These are phyloP conservation scores for Octodonta nipae DNA, from an alignment of 2,888 invertebrate genomes.

Conservation along the genomic window DNA sequence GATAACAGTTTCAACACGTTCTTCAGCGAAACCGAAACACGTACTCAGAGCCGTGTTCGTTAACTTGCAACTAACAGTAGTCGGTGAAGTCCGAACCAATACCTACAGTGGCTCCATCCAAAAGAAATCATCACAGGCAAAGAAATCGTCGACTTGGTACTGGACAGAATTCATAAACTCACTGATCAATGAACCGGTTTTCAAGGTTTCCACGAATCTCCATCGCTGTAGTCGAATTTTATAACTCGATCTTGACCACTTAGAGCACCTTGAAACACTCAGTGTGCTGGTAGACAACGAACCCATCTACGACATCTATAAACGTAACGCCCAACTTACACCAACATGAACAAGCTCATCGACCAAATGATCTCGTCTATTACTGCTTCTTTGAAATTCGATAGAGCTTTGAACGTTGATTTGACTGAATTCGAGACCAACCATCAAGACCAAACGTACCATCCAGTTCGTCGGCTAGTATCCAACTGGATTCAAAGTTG, in stretches of 20 bases:
- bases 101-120: slow-evolving; percentile 93
- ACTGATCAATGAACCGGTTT: slow-evolving; percentile 86
- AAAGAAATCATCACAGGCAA: slow-evolving; percentile 84
- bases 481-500: slow-evolving; percentile 68
- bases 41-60: slow-evolving; percentile 90
- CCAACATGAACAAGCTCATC: slow-evolving; percentile 88
- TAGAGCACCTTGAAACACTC: slow-evolving; percentile 92
- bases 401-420: slow-evolving; percentile 86
- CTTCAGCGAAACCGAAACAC: slow-evolving; percentile 91
- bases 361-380: slow-evolving; percentile 90
- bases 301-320: slow-evolving; percentile 84
- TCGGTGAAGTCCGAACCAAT: slow-evolving; percentile 84
- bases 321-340: slow-evolving; percentile 89
- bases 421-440: slow-evolving; percentile 91
- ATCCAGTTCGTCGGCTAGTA: slow-evolving; percentile 91
- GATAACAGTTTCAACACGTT: slow-evolving; percentile 93
- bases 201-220: slow-evolving; percentile 86
- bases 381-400: slow-evolving; percentile 84
- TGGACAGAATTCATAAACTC: slow-evolving; percentile 43
- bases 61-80: slow-evolving; percentile 91
- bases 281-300: slow-evolving; percentile 89
- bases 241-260: slow-evolving; percentile 92
- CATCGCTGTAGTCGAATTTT: slow-evolving; percentile 89
- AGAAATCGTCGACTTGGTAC: slow-evolving; percentile 81
- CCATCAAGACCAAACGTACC: slow-evolving; percentile 88